Evolutionary conservation across 2,888 invertebrate genomes (phyloP), one percentile per base, ranked within the genome.

Genomic region (Endomychus coccineus): DNA sequence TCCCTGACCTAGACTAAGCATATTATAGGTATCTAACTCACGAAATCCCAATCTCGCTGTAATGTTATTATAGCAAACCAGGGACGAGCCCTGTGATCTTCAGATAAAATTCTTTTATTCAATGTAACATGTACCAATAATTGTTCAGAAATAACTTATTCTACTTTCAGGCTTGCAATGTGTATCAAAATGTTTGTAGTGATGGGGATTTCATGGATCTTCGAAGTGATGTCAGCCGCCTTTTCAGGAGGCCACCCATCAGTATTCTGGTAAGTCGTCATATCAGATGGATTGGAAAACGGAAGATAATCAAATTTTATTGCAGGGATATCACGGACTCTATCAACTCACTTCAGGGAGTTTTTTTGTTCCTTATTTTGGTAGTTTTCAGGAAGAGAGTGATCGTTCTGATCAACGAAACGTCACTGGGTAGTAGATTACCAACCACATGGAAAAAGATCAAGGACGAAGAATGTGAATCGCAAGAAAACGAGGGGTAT

Each of bases 181-280:
- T 81, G 78, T 34, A 54, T 78, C 3, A 81, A 79, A 57, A 62
- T 83, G 38, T 77, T 78, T 48, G 61, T 80, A 3, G 71, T 81
- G 1, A 82, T 80, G 79, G 83, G 82, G 2, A 67, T 81, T 28
- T 73, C 77, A 0, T 83, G 82, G 82, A 71, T 78, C 43, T 82
- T 82, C 48, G 83, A 83, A 62, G 70, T 81, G 9, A 62, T 73
- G 9, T 73, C 73, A 1, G 58, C 55, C 16, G 51, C 54, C 3
- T 40, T 57, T 15, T 50, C 53, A 22, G 44, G 52, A 27, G 39
- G 50, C 14, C 36, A 51, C 27, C 39, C 39, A 14, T 40, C 50
- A 21, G 33, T 54, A n/a, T 25, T 59, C 27, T 68, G 68, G 68
- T 68, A 51, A 43, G 23, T 30, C 15, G 3, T 5, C 4, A 13